A percentile compares a stretch with the other conserved stretches of the same genome.
Evolutionary conservation across 2,888 invertebrate species (phyloP).

Genomic region (Lissocephala sabroskyi): DNA sequence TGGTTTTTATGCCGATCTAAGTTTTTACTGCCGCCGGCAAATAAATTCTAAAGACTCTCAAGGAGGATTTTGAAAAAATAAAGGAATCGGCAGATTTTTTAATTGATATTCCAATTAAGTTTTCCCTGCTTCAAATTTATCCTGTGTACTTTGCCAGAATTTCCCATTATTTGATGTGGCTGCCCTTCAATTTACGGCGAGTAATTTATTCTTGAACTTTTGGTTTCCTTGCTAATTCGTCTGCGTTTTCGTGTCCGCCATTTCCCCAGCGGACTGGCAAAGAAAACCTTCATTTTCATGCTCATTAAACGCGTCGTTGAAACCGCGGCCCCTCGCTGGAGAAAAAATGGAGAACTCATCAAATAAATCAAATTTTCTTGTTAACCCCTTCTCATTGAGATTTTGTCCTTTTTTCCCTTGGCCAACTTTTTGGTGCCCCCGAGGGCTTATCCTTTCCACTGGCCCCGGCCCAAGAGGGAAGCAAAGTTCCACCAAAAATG

Average conservation of each 20-base stretch:
- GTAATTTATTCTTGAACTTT: too few relatives aligned
- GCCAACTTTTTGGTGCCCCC: slow-evolving; percentile 20
- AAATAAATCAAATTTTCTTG: slow-evolving; percentile 63
- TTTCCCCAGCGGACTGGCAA: background rate
- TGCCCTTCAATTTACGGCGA: too few relatives aligned
- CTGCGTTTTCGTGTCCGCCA: background rate
- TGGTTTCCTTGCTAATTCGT: background rate
- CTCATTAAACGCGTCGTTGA: slow-evolving; percentile 46
- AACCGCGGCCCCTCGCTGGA: slow-evolving; percentile 22
- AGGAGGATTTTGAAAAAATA: too few relatives aligned
- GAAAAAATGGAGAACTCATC: slow-evolving; percentile 53
- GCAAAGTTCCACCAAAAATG: slow-evolving; percentile 48
- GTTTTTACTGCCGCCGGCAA: too few relatives aligned
- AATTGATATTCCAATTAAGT: too few relatives aligned
- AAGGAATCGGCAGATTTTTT: too few relatives aligned
- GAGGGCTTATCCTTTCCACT: slow-evolving; percentile 33
- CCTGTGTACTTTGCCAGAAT: too few relatives aligned
- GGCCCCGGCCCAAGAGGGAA: slow-evolving; percentile 13
- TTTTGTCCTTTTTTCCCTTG: slow-evolving; percentile 14
- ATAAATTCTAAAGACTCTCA: too few relatives aligned
- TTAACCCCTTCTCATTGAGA: slow-evolving; percentile 58
- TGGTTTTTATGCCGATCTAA: too few relatives aligned
- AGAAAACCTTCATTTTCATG: slow-evolving; percentile 34
- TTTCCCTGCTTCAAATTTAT: too few relatives aligned
- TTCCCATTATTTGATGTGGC: too few relatives aligned